Percentiles rank a stretch among this genome's conserved stretches.
These are phyloP conservation scores for Diorhabda sublineata DNA, from an alignment of 1,140 invertebrate species.

Conservation along the genomic window DNA sequence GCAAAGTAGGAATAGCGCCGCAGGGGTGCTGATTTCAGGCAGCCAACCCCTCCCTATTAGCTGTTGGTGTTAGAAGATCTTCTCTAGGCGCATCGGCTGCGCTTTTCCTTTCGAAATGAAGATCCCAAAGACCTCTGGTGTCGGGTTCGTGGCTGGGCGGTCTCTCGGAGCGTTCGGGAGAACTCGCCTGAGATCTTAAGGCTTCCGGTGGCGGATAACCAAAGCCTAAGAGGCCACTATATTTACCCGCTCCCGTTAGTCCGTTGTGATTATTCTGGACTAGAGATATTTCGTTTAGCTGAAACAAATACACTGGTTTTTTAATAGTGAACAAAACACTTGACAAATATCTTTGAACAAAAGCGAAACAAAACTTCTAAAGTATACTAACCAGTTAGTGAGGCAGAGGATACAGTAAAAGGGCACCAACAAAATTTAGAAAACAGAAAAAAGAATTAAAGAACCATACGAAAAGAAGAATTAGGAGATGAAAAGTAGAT, in stretches of 20 bases:
- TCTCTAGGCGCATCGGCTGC: conserved; percentile 45
- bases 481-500: no score
- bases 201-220: conserved; percentile 49
- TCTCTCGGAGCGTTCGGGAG: conserved; percentile 40
- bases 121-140: conserved; percentile 45
- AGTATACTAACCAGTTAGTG: no score
- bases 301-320: conserved; percentile 27
- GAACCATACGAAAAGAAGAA: no score
- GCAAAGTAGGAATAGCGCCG: conserved; percentile 42
- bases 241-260: conserved; percentile 50
- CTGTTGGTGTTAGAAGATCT: conserved; percentile 44
- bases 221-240: conserved; percentile 55
- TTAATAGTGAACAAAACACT: no score
- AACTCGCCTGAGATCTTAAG: conserved; percentile 44
- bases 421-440: no score
- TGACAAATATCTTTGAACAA: no score
- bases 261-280: conserved; percentile 57
- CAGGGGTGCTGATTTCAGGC: conserved; percentile 45
- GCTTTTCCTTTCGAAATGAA: conserved; percentile 46
- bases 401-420: no score
- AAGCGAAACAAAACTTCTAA: no score
- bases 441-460: no score
- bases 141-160: conserved; percentile 46
- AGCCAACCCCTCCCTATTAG: conserved; percentile 51
- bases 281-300: conserved; percentile 60